Conservation (phyloP, 2,797 vertebrate genomes). For the Esox masquinongy region DNA sequence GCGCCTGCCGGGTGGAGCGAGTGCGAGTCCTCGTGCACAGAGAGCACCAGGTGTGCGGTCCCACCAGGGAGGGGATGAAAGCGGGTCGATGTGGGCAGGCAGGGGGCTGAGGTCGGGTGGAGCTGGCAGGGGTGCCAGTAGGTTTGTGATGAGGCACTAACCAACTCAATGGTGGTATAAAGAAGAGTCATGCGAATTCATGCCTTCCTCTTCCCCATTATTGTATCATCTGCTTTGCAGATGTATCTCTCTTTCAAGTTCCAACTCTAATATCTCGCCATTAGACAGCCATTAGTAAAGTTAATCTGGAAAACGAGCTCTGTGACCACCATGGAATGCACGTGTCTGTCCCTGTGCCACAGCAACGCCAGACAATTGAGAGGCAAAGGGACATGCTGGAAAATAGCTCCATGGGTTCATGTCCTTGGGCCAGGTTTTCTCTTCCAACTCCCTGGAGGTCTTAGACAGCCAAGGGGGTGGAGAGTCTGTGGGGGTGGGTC, state of each 20-base stretch:
- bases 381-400: conserved; percentile 47
- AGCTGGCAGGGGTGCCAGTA: conserved; percentile 58
- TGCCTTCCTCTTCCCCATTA: background rate
- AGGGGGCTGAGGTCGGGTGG: conserved; percentile 26
- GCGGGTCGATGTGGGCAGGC: conserved; percentile 20
- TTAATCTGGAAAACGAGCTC: conserved; percentile 70
- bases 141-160: conserved; percentile 52
- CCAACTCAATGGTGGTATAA: background rate
- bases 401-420: conserved; percentile 58
- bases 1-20: conserved; percentile 42
- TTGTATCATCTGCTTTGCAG: conserved; percentile 22
- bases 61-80: conserved; percentile 65
- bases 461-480: conserved; percentile 3
- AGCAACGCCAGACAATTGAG: conserved; percentile 23
- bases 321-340: conserved; percentile 52
- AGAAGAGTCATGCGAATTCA: conserved; percentile 30
- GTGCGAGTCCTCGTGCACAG: conserved; percentile 27
- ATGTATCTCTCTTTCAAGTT: conserved; percentile 50
- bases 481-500: conserved; percentile 41
- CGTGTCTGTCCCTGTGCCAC: conserved; percentile 1
- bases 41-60: conserved; percentile 66
- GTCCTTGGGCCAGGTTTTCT: conserved; percentile 64
- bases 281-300: conserved; percentile 69
- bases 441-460: conserved; percentile 33
- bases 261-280: conserved; percentile 60